These are phyloP conservation scores for Phortica magna DNA, from an alignment of 2,888 invertebrate species.

Conservation along the genomic window DNA sequence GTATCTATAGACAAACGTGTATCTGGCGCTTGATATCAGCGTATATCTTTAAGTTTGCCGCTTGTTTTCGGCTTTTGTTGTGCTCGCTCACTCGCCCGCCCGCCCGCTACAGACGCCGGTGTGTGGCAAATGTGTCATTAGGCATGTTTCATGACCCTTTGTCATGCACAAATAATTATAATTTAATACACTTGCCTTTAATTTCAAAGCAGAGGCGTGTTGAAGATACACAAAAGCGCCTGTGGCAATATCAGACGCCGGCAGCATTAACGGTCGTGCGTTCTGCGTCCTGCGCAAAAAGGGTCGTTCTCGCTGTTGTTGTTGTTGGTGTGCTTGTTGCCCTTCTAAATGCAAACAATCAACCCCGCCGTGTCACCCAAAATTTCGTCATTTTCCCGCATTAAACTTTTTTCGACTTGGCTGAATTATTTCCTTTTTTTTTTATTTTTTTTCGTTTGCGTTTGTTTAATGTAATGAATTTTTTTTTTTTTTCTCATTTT, in stretches of 20 bases:
- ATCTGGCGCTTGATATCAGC: too few relatives aligned
- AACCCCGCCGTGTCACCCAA: slow-evolving; percentile 51
- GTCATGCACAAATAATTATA: slow-evolving; percentile 76
- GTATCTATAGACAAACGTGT: too few relatives aligned
- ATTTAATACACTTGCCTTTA: slow-evolving; percentile 73
- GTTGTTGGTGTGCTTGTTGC: not conserved
- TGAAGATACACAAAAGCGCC: not conserved
- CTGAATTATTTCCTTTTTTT: slow-evolving; percentile 28
- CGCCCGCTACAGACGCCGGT: slow-evolving; percentile 34
- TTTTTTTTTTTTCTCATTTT: slow-evolving; percentile 23
- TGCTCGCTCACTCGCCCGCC: not conserved
- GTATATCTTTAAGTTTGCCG: not conserved
- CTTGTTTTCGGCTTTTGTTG: not conserved
- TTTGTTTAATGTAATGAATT: slow-evolving; percentile 30
- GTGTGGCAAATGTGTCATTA: slow-evolving; percentile 76
- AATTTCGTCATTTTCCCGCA: slow-evolving; percentile 44
- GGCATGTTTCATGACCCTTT: slow-evolving; percentile 75
- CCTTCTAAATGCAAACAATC: slow-evolving; percentile 12
- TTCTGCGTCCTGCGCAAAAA: slow-evolving; percentile 6
- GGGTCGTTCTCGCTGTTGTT: not conserved
- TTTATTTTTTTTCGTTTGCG: slow-evolving; percentile 3
- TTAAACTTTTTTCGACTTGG: not conserved
- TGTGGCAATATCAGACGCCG: too few relatives aligned
- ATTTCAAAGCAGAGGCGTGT: slow-evolving; percentile 36
- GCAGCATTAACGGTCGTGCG: not conserved